Base-by-base conservation (phyloP, 2,797 vertebrate genomes). In the Selene dorsalis region DNA sequence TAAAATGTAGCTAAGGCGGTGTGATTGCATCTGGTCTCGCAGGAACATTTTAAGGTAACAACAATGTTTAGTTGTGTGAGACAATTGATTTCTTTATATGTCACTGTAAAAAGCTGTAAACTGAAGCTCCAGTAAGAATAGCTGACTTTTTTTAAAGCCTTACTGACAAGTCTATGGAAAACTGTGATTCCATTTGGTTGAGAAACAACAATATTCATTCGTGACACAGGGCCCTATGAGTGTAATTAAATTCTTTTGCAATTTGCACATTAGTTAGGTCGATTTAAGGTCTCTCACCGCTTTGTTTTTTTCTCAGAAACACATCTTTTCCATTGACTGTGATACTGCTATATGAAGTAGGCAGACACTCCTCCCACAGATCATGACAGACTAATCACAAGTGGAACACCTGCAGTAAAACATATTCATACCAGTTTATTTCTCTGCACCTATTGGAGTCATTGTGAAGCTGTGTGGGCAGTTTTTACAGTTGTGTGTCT, bases 391-490 rank as follows among this genome's bases (percentile, higher is more conserved):
- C 17, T 43, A 59, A 53, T 45, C 35, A 24, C 20, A 45, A 47
- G 22, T 38, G 17, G 62, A 61, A 61, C 11, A 45, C 45, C 61
- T 47, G 18, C 45, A 47, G 7, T 47, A 47, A 47, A 47, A 47
- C 2, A 2, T 9, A 47, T 47, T 47, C 0, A 20, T 20, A 20
- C 20, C 45, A 48, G n/a, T 53, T 35, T 59, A 32, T 26, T 13
- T 26, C 28, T 52, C 38, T 47, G 26, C 22, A 53, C 45, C 32
- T 4, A n/a, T 22, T 3, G 5, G 16, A 53, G 35, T 52, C 47
- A 55, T 8, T 43, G 47, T 56, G 77, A 62, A 3, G 24, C 41
- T 47, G 62, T 45, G 75, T 78, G 45, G 68, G 61, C 55, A 43
- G 20, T 48, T 65, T 32, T 26, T 22, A 28, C 22, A 26, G 16